Evolutionary conservation across 1,140 invertebrate genomes (phyloP).

Genomic region (Oscheius sp.): DNA sequence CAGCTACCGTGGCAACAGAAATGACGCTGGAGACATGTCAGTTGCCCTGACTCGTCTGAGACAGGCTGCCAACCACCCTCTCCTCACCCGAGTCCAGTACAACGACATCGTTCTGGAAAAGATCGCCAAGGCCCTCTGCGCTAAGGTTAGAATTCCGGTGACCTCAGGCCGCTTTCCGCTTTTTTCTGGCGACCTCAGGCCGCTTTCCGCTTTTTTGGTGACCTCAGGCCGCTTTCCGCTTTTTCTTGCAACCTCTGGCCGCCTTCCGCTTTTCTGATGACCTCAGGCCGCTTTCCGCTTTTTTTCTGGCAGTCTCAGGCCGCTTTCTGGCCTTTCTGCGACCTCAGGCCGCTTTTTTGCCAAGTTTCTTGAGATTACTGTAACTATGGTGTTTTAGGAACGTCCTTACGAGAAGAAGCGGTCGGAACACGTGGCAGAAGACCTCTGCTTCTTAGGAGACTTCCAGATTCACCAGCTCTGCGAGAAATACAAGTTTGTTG

Average conservation of each 20-base stretch:
- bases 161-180: too few species aligned
- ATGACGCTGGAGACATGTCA: slow-evolving; percentile 68
- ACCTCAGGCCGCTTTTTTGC: too few species aligned
- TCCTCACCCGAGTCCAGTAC: slow-evolving; percentile 77
- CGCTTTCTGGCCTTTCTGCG: too few species aligned
- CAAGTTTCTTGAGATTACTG: slow-evolving; percentile 29
- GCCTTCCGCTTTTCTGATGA: too few species aligned
- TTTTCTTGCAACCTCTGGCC: too few species aligned
- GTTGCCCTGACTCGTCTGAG: slow-evolving; percentile 83
- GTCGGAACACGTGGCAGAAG: slow-evolving; percentile 78
- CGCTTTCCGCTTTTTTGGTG: too few species aligned
- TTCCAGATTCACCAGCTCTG: slow-evolving; percentile 83
- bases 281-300: too few species aligned
- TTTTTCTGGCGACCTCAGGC: too few species aligned
- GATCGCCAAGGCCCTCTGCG: slow-evolving; percentile 75
- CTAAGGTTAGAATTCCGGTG: slow-evolving; percentile 52
- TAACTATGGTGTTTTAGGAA: slow-evolving; percentile 55
- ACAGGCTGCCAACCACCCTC: slow-evolving; percentile 82
- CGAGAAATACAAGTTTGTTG: slow-evolving; percentile 61
- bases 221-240: too few species aligned
- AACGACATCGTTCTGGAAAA: slow-evolving; percentile 69
- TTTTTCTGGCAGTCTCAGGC: too few species aligned
- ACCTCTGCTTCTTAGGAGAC: slow-evolving; percentile 81
- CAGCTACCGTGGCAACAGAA: slow-evolving; percentile 5
- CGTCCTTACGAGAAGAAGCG: slow-evolving; percentile 76